Evolutionary conservation across 2,888 invertebrate species (phyloP).

Genomic region (Dioctria rufipes): DNA sequence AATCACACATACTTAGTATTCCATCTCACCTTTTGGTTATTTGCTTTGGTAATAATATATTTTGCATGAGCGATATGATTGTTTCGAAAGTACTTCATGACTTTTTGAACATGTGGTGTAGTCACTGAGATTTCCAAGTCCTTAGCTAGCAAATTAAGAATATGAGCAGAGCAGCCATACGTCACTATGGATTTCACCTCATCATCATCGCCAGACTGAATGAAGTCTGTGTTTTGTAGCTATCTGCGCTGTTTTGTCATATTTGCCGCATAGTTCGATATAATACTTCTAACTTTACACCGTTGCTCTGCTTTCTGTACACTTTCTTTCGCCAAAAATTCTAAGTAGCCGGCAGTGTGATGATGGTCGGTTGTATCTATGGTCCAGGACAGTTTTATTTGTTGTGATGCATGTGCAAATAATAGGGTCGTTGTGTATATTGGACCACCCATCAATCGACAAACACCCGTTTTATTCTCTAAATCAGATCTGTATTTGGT

Average conservation of each 20-base stretch:
- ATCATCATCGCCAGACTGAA: too few relatives aligned
- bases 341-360: not conserved
- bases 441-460: too few relatives aligned
- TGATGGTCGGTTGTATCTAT: not conserved
- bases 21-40: not conserved
- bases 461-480: too few relatives aligned
- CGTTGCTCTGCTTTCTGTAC: not conserved
- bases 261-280: not conserved
- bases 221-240: not conserved
- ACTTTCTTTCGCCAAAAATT: not conserved
- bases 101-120: not conserved
- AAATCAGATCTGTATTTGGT: too few relatives aligned
- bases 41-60: too few relatives aligned
- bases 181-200: not conserved
- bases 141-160: not conserved
- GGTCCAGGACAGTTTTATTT: not conserved
- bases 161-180: slow-evolving; percentile 1
- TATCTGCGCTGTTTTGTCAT: not conserved
- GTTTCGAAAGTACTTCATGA: not conserved
- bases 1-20: too few relatives aligned
- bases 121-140: not conserved
- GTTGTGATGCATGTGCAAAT: too few relatives aligned
- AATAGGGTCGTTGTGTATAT: too few relatives aligned
- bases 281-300: not conserved
- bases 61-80: not conserved